Evolutionary conservation across 2,888 invertebrate genomes (phyloP), one percentile per base, ranked within the genome.

Genomic region (Monoplex corrugatus): DNA sequence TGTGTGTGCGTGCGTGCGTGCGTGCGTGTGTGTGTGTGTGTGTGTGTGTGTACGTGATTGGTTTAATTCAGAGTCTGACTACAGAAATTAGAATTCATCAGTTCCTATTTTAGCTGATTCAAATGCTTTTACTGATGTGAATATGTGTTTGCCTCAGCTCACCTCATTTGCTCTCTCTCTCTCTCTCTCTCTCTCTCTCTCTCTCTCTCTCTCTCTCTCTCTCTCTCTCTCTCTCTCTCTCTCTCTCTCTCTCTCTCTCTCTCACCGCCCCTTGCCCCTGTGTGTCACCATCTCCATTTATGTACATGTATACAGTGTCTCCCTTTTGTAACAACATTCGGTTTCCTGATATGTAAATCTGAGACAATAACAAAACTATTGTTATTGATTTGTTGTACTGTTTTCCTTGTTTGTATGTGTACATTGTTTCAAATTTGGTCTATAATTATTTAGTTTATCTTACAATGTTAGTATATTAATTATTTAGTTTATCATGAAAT

Each of bases 131-230:
- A n/a, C n/a, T n/a, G n/a, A n/a, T n/a, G n/a, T n/a, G n/a, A n/a
- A n/a, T n/a, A n/a, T n/a, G n/a, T 8, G 19, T 68, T n/a, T 68
- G 19, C n/a, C 68, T n/a, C 68, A 28, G 38, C 38, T 19, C 45
- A 32, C 45, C 45, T 43, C n/a, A 28, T 13, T 57, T 10, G 32
- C 86, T 2, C 1, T 68, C 75, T 75, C 75, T 43, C 32, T 44
- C 72, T 72, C 75, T 75, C 35, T 75, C 44, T 87, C 75, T 44
- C 45, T 75, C 87, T 10, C 43, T 44, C 75, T 87, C 75, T 87
- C 45, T 75, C 75, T 44, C 43, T 43, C 87, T 87, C 44, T 43
- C 35, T 87, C 75, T 72, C 44, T 57, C 75, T 75, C 75, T 40
- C 38, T 44, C 43, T 75, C 87, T 75, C 38, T 43, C 45, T 75